These are phyloP conservation scores for Pomatostomus ruficeps DNA, from an alignment of 2,113 vertebrate genomes.

Conservation along the genomic window DNA sequence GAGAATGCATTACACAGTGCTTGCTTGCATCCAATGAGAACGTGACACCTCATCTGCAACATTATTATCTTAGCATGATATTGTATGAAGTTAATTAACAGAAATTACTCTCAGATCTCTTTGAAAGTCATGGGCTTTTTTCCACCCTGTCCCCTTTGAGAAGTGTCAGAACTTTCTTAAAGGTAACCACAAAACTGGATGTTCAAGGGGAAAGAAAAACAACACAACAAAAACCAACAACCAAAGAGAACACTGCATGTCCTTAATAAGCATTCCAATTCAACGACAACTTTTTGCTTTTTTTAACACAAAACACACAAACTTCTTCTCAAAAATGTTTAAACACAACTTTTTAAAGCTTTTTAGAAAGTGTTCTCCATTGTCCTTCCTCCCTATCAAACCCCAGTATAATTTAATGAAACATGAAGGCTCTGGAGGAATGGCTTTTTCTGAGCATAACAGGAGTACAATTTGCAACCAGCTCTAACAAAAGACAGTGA, in stretches of 20 bases:
- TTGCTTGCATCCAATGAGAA: neutral
- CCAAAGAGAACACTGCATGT: neutral
- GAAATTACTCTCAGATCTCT: neutral
- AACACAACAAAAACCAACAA: neutral
- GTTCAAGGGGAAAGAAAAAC: neutral
- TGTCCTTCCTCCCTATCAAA: neutral
- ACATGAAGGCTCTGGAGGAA: neutral
- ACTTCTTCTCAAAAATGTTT: neutral
- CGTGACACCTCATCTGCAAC: neutral
- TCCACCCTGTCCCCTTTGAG: neutral
- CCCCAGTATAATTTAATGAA: neutral
- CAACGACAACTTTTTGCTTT: neutral
- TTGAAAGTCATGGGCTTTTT: neutral
- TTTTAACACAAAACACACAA: neutral
- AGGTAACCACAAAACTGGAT: neutral
- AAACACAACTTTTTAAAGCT: neutral
- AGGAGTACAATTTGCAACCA: neutral
- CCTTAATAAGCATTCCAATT: neutral
- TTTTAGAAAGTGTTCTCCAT: neutral
- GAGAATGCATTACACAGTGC: neutral
- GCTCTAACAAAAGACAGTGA: neutral
- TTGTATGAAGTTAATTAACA: neutral
- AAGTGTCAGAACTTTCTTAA: neutral
- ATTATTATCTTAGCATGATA: neutral
- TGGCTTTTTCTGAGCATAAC: neutral